Evolutionary conservation across 2,888 invertebrate genomes (phyloP), one percentile per base, ranked within the genome.

Genomic region (Aradus depressus): DNA sequence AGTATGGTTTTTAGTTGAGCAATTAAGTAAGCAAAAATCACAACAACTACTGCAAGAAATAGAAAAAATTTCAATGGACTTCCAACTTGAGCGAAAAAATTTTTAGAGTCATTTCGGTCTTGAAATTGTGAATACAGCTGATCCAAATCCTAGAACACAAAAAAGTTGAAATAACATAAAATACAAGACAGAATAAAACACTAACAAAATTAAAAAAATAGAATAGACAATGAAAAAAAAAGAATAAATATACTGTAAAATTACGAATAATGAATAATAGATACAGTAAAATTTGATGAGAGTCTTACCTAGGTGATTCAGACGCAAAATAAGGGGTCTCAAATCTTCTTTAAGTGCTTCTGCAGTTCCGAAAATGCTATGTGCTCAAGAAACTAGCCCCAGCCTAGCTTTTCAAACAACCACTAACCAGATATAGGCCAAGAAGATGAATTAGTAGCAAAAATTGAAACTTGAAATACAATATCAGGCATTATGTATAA

Each of bases 81-180:
- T 42, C 55, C 50, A 41, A 58, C 51, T 38, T 56, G 54, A 48
- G 49, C 47, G 50, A 56, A 56, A 51, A 54, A 53, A 32, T 52
- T 52, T 54, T 58, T 58, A n/a, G 56, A 54, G 44, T 58, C 56
- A 44, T 58, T 58, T 28, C 56, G 54, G 37, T 51, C 51, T 51
- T 52, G 51, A 44, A 56, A 56, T 50, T 52, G 53, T 31, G 48
- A 37, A 53, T 48, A 58, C 43, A 56, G 50, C 34, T 55, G 58
- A 50, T 56, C 56, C 58, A 58, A 54, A 53, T 58, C 58, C 58
- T 58, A 56, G 39, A 50, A 50, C 37, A 48, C 25, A 41, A 55
- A 42, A 45, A 39, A 1, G 2, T 44, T 10, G n/a, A 18, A 23
- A 35, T 23, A 12, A 43, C 25, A 43, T 35, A 34, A 50, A 34